Evolutionary conservation across 2,797 vertebrate genomes (phyloP).

Genomic region (Chaetophractus vellerosus): DNA sequence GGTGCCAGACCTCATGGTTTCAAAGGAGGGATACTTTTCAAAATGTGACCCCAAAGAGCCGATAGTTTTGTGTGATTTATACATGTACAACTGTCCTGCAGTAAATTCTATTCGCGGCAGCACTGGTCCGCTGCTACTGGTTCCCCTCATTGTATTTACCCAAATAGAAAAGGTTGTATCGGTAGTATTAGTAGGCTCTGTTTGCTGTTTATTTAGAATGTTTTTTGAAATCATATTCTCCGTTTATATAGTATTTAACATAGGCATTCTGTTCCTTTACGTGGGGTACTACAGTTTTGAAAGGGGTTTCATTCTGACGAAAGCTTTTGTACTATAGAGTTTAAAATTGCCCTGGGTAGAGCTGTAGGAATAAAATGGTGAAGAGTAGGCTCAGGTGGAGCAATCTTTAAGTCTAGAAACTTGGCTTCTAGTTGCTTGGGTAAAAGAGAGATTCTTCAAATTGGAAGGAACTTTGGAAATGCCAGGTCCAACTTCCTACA

Average conservation of each 20-base stretch:
- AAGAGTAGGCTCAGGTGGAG: neutral
- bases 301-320: neutral
- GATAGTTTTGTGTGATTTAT: neutral
- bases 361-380: neutral
- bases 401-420: neutral
- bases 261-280: neutral
- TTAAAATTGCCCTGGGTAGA: neutral
- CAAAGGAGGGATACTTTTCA: slow-evolving; percentile 19
- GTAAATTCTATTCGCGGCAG: neutral
- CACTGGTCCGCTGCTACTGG: neutral
- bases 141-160: neutral
- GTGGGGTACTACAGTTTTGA: neutral
- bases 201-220: slow-evolving; percentile 36
- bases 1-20: neutral
- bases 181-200: neutral
- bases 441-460: neutral
- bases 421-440: neutral
- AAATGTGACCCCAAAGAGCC: neutral
- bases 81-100: no score
- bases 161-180: neutral
- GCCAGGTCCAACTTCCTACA: neutral
- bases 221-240: neutral
- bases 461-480: neutral
- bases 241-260: neutral
- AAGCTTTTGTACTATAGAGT: neutral